A percentile compares a stretch with the other conserved stretches of the same genome.
Conservation (phyloP, 2,113 vertebrate species). For the Pyxicephalus adspersus region DNA sequence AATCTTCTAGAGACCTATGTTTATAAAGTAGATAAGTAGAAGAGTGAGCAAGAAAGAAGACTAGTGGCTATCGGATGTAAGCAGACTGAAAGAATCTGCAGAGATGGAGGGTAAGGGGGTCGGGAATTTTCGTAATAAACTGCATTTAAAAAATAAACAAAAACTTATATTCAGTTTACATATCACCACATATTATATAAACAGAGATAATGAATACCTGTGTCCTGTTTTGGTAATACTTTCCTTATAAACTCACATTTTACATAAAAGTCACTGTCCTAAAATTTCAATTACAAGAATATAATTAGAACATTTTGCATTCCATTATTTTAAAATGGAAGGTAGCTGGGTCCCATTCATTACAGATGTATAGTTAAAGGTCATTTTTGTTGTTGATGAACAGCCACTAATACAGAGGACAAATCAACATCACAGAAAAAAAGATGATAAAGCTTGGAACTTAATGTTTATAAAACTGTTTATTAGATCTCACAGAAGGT, state of each 20-base stretch:
- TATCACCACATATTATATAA: too few species aligned
- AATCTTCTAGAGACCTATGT: too few species aligned
- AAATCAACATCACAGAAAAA: conserved; percentile 8
- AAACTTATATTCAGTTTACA: too few species aligned
- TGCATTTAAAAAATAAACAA: too few species aligned
- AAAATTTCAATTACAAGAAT: conserved; percentile 31
- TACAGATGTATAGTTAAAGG: conserved; percentile 35
- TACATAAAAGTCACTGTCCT: background rate
- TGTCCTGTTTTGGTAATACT: background rate
- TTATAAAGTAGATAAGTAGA: too few species aligned
- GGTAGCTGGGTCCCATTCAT: background rate
- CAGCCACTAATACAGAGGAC: conserved; percentile 17
- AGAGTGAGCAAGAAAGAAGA: too few species aligned
- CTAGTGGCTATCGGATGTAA: too few species aligned
- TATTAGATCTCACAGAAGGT: conserved; percentile 18
- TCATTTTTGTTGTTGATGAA: conserved; percentile 46
- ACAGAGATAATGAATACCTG: too few species aligned
- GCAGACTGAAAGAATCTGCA: too few species aligned
- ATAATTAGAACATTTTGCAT: conserved; percentile 36
- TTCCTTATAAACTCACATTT: background rate
- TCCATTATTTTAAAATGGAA: conserved; percentile 25
- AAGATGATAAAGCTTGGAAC: conserved; percentile 11
- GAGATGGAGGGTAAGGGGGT: too few species aligned
- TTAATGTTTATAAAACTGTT: conserved; percentile 21
- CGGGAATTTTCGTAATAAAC: too few species aligned